Evolutionary conservation across 2,113 vertebrate genomes (phyloP).

Genomic region (Grammomys dolichurus): DNA sequence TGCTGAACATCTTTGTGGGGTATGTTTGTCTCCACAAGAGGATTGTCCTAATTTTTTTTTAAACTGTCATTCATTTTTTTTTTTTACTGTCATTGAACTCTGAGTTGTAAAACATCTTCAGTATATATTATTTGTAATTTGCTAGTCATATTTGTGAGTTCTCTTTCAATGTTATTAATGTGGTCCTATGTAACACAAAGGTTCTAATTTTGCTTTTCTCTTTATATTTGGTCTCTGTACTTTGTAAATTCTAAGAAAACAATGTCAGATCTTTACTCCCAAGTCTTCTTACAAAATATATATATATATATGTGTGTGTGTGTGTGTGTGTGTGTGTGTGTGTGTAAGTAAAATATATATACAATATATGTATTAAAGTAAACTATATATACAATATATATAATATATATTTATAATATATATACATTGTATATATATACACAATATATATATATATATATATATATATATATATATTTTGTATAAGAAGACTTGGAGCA

Average conservation of each 20-base stretch:
- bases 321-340: no score
- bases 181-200: background rate
- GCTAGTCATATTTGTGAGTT: background rate
- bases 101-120: background rate
- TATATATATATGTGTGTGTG: no score
- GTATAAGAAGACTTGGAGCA: no score
- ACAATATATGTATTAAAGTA: no score
- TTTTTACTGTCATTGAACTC: background rate
- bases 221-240: background rate
- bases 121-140: background rate
- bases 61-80: background rate
- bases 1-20: background rate
- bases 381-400: no score
- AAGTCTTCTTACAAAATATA: background rate
- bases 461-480: no score
- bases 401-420: no score
- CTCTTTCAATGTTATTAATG: background rate
- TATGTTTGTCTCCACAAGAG: background rate
- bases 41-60: no score
- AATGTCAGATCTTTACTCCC: background rate
- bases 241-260: background rate
- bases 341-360: no score
- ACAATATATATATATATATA: no score
- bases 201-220: background rate
- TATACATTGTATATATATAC: no score